Conservation (phyloP, 2,888 invertebrate species). For the Caenorhabditis sp. region DNA sequence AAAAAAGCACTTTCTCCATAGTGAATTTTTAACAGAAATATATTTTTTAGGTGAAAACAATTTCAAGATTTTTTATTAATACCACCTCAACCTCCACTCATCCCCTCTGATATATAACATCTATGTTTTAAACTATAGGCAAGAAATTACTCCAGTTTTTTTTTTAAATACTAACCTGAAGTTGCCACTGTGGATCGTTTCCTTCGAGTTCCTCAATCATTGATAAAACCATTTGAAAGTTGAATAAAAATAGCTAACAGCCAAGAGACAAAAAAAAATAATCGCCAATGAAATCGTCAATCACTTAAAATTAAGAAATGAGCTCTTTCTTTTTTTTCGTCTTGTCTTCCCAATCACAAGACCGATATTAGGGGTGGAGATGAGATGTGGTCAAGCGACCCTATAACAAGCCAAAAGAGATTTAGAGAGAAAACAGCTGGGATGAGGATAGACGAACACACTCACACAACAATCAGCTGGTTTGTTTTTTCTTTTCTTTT, state of each 20-base stretch:
- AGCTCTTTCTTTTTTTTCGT: background rate
- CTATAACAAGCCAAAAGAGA: conserved; percentile 12
- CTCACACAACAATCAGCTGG: conserved; percentile 33
- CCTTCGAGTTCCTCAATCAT: background rate
- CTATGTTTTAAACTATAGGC: too few relatives aligned
- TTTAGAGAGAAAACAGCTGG: conserved; percentile 12
- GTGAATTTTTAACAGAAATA: too few relatives aligned
- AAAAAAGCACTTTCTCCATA: too few relatives aligned
- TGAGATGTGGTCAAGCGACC: conserved; percentile 35
- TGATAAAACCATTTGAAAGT: background rate
- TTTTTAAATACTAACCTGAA: background rate
- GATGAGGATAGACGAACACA: background rate
- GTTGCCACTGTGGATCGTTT: background rate
- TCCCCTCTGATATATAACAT: too few relatives aligned
- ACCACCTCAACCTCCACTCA: too few relatives aligned
- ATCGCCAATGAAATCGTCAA: background rate
- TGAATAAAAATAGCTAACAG: too few relatives aligned
- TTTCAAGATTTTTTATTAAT: too few relatives aligned
- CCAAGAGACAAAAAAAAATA: background rate
- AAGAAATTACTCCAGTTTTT: too few relatives aligned
- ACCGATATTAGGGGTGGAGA: conserved; percentile 8
- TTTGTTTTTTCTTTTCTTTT: conserved; percentile 14
- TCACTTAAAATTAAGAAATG: conserved; percentile 8
- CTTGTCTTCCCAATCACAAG: conserved; percentile 1
- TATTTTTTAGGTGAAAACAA: too few relatives aligned